Percentiles rank a stretch among this genome's conserved stretches.
Conservation (phyloP, 2,797 vertebrate genomes). For the Rhincodon typus region DNA sequence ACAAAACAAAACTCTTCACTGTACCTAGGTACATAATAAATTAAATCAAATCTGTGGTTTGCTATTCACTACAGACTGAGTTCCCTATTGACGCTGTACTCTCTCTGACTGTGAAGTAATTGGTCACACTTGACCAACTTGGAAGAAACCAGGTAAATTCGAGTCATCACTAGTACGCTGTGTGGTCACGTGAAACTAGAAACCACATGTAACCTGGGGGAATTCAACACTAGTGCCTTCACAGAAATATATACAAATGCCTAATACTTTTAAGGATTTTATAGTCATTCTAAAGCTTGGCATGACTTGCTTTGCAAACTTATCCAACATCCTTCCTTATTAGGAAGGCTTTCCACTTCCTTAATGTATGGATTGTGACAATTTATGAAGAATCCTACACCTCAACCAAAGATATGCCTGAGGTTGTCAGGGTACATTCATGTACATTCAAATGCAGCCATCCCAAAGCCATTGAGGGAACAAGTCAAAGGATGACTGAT, state of each 20-base stretch:
- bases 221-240: neutral
- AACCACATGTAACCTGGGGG: neutral
- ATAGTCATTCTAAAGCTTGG: neutral
- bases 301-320: neutral
- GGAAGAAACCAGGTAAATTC: neutral
- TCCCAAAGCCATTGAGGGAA: neutral
- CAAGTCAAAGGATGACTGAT: neutral
- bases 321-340: neutral
- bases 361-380: neutral
- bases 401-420: neutral
- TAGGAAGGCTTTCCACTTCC: neutral
- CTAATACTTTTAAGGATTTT: neutral
- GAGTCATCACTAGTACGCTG: too few species aligned
- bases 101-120: neutral
- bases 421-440: neutral
- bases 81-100: neutral
- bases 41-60: too few species aligned
- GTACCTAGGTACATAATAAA: too few species aligned
- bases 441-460: neutral
- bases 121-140: neutral
- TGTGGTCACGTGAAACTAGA: neutral
- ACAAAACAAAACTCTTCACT: too few species aligned
- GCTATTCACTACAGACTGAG: neutral
- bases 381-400: neutral
- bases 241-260: neutral